Evolutionary conservation across 2,797 vertebrate genomes (phyloP).

Genomic region (Coregonus sp.): DNA sequence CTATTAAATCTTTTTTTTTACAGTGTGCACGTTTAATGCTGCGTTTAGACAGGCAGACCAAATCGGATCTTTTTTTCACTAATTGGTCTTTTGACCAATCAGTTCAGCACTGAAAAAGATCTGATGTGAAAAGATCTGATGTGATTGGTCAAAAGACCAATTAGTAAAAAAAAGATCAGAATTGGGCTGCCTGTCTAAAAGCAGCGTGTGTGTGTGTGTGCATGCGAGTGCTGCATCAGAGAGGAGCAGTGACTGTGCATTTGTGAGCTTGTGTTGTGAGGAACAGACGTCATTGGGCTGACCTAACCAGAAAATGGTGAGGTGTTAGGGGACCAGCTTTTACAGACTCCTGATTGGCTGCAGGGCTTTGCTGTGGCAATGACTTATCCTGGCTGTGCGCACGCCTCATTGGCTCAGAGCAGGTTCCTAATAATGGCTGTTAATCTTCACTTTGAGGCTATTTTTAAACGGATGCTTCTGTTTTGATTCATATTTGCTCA

Average conservation of each 20-base stretch:
- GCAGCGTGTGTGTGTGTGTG: background rate
- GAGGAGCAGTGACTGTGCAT: conserved; percentile 34
- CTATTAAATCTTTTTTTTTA: too few relatives aligned
- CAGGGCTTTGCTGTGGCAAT: conserved; percentile 36
- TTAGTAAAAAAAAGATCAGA: too few relatives aligned
- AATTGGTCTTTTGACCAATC: too few relatives aligned
- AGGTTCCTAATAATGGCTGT: conserved; percentile 27
- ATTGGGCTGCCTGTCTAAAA: too few relatives aligned
- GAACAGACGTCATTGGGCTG: conserved; percentile 39
- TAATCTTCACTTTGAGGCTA: conserved; percentile 48
- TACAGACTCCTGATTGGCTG: conserved; percentile 41
- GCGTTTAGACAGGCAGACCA: background rate
- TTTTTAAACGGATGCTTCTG: conserved; percentile 38
- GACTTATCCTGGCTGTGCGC: conserved; percentile 28
- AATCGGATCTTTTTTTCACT: too few relatives aligned
- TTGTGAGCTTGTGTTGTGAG: conserved; percentile 10
- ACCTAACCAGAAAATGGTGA: conserved; percentile 33
- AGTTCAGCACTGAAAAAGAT: too few relatives aligned
- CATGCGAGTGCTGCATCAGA: background rate
- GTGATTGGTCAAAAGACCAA: too few relatives aligned
- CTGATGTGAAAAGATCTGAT: too few relatives aligned
- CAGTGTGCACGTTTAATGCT: background rate
- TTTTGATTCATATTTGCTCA: conserved; percentile 27
- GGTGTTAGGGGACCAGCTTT: conserved; percentile 5
- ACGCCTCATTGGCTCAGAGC: conserved; percentile 43